phyloP scores from a whole-genome alignment of 2,113 vertebrate genomes.

The Halichoerus grypus region DNA sequence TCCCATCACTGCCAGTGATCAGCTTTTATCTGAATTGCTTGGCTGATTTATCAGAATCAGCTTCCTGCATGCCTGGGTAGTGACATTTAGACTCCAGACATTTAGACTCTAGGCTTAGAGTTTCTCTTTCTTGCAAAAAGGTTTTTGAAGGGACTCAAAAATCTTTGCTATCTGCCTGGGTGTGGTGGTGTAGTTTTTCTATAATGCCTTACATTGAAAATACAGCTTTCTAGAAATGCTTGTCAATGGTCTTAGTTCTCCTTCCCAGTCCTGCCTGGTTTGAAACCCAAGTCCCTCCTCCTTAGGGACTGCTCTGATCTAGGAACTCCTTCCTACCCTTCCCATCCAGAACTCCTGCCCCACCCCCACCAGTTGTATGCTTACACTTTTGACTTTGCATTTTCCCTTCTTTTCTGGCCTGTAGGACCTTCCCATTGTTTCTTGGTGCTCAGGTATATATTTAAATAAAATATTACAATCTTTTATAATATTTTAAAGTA shows the following conservation, averaged over 20 bases:
- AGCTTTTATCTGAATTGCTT: neutral
- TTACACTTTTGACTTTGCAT: neutral
- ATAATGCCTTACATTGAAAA: neutral
- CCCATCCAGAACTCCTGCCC: neutral
- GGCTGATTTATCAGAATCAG: neutral
- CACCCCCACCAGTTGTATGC: accelerated
- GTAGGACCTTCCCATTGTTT: neutral
- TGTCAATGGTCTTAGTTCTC: neutral
- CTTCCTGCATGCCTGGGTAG: neutral
- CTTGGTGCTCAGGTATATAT: neutral
- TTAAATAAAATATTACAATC: neutral
- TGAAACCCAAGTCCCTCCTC: neutral
- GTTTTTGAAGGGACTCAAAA: neutral
- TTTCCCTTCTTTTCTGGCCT: neutral
- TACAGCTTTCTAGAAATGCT: neutral
- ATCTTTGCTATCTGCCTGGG: neutral
- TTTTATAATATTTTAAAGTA: conserved; percentile 10
- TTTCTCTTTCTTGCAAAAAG: neutral
- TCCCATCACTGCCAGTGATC: neutral
- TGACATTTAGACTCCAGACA: neutral
- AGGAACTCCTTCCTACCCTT: neutral
- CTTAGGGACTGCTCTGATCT: neutral
- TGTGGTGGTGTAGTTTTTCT: neutral
- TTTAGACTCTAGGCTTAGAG: neutral
- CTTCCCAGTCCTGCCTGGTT: neutral